Evolutionary conservation across 1,140 invertebrate genomes (phyloP), one percentile per base, ranked within the genome.

Genomic region (Drosophila pruinosa): DNA sequence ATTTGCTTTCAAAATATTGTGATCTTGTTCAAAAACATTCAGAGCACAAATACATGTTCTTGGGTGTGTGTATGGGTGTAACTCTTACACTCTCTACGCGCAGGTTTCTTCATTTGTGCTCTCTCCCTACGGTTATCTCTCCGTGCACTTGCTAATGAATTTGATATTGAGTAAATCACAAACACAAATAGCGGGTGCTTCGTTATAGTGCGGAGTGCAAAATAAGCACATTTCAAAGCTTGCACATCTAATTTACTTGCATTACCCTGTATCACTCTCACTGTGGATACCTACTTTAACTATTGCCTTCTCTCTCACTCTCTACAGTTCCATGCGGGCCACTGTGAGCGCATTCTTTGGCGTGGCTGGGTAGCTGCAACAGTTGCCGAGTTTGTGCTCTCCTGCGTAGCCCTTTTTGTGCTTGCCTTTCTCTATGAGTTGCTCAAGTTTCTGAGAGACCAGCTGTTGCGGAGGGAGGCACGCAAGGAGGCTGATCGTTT

Each of bases 291-390:
- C 36, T 41, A 38, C n/a, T 38, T 14, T 5, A 34, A 31, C 1
- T 12, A 22, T 21, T 39, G 52, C 12, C 43, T 15, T 69, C 43
- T 71, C 7, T 24, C 34, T 47, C 1, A 28, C 39, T 63, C 2
- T 47, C 43, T 57, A 92, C 93, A 94, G 92, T 98, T 98, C 89
- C 96, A 97, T 89, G 93, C 94, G 45, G 95, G 96, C 0, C 94
- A 94, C 45, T 92, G 93, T 36, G 95, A 96, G 80, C 93, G 93
- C 14, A 94, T 97, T 71, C 92, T 98, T n/a, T 97, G 97, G 93
- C 93, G 95, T 31, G 93, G 93, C 4, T 97, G 97, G 97, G 73
- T 80, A 12, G 81, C 90, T 6, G 31, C 58, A 0, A 91, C 90
- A 1, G 74, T 90, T 17, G 34, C 70, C 24, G 82, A 90, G 26